Percentiles rank a stretch among this genome's conserved stretches.
These are phyloP conservation scores for Hypselothyrea guttata DNA, from an alignment of 2,888 invertebrate species.

Conservation along the genomic window DNA sequence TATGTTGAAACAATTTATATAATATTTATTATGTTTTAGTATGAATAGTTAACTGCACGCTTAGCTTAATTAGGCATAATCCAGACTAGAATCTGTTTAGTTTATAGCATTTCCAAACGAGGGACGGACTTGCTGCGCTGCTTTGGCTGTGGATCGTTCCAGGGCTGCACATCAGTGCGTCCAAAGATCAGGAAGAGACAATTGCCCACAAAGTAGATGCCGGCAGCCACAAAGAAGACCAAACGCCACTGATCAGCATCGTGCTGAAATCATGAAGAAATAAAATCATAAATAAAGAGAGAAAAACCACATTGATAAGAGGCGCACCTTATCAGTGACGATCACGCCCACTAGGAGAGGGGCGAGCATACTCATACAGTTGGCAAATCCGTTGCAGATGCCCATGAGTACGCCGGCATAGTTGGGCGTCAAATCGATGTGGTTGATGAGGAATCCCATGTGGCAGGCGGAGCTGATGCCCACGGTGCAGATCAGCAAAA, in stretches of 20 bases:
- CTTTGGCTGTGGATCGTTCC: slow-evolving; percentile 85
- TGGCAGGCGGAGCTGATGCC: slow-evolving; percentile 85
- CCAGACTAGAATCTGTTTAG: too few species aligned
- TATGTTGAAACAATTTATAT: too few species aligned
- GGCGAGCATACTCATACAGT: slow-evolving; percentile 86
- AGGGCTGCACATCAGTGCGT: slow-evolving; percentile 86
- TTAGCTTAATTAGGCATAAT: too few species aligned
- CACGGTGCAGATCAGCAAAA: slow-evolving; percentile 84
- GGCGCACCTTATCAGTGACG: slow-evolving; percentile 84
- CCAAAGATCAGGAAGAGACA: slow-evolving; percentile 87
- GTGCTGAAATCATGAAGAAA: slow-evolving; percentile 83
- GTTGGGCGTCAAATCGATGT: slow-evolving; percentile 87
- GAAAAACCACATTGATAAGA: background rate
- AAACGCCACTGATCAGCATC: slow-evolving; percentile 87
- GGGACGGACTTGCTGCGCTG: slow-evolving; percentile 54
- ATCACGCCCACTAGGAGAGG: slow-evolving; percentile 85
- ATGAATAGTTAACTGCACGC: too few species aligned
- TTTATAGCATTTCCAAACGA: slow-evolving; percentile 63
- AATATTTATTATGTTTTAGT: too few species aligned
- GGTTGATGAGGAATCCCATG: slow-evolving; percentile 86
- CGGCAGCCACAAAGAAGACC: slow-evolving; percentile 88
- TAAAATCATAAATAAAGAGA: background rate
- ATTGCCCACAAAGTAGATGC: slow-evolving; percentile 88
- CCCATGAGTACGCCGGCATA: slow-evolving; percentile 88
- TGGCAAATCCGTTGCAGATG: slow-evolving; percentile 86